Conservation (phyloP, 1,140 invertebrate species). For the Drosophila azteca region DNA sequence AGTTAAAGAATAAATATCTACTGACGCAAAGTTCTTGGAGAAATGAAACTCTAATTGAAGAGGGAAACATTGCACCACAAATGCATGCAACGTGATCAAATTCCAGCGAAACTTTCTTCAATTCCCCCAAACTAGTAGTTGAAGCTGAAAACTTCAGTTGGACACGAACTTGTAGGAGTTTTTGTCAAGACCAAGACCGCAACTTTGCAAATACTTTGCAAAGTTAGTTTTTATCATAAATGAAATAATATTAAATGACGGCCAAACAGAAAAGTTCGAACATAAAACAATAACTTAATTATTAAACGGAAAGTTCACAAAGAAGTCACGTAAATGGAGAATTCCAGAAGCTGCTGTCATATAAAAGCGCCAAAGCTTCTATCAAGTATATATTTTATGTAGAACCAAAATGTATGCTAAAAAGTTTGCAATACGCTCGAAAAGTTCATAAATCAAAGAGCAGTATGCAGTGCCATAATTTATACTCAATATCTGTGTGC, state of each 20-base stretch:
- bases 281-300: too few species aligned
- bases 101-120: constrained; percentile 14
- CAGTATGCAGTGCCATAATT: constrained; percentile 37
- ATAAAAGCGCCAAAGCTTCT: too few species aligned
- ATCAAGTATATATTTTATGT: not conserved
- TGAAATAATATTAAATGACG: constrained; percentile 23
- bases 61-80: constrained; percentile 2
- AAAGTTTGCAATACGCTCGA: not conserved
- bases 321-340: too few species aligned
- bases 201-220: constrained; percentile 6
- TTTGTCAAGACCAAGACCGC: too few species aligned
- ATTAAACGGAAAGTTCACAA: too few species aligned
- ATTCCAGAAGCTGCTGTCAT: not conserved
- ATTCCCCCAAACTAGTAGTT: not conserved
- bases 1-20: not conserved
- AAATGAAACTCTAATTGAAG: not conserved
- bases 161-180: not conserved
- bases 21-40: not conserved
- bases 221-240: constrained; percentile 23
- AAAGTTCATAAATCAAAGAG: constrained; percentile 60
- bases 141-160: not conserved
- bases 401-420: too few species aligned
- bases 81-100: constrained; percentile 18
- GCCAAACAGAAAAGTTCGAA: not conserved
- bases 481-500: constrained; percentile 4